phyloP scores from a whole-genome alignment of 1,140 invertebrate genomes.

The Rhizoglyphus robini region DNA sequence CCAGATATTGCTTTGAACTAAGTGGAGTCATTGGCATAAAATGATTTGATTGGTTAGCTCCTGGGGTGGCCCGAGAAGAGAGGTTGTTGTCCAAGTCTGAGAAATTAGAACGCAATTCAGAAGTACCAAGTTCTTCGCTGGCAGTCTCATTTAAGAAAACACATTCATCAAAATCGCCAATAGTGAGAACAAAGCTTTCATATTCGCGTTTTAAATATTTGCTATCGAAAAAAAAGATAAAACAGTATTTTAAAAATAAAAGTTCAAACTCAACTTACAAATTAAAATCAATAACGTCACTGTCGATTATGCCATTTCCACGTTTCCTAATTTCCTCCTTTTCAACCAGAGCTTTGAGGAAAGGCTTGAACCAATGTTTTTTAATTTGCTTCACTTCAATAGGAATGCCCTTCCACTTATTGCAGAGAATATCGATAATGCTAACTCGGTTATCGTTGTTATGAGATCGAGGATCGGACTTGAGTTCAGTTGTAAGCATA shows the following conservation, averaged over 20 bases:
- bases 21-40: conserved; percentile 68
- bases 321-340: conserved; percentile 43
- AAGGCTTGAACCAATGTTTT: conserved; percentile 67
- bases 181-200: conserved; percentile 75
- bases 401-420: conserved; percentile 57
- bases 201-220: conserved; percentile 75
- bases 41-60: conserved; percentile 22
- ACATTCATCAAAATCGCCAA: conserved; percentile 90
- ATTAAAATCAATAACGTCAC: conserved; percentile 33
- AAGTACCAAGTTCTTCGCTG: conserved; percentile 54
- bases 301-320: conserved; percentile 18
- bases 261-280: conserved; percentile 35
- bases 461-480: conserved; percentile 46
- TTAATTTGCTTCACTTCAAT: conserved; percentile 80
- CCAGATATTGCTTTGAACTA: conserved; percentile 66
- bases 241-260: conserved; percentile 32
- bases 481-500: conserved; percentile 56
- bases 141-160: conserved; percentile 62
- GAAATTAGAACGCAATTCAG: conserved; percentile 25
- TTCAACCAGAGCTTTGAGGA: conserved; percentile 63
- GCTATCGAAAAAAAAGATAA: conserved; percentile 36
- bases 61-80: neutral
- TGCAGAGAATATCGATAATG: conserved; percentile 67
- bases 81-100: neutral
- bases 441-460: conserved; percentile 49